These are phyloP conservation scores for Drosophila gaucha DNA, from an alignment of 2,888 invertebrate species.

Conservation along the genomic window DNA sequence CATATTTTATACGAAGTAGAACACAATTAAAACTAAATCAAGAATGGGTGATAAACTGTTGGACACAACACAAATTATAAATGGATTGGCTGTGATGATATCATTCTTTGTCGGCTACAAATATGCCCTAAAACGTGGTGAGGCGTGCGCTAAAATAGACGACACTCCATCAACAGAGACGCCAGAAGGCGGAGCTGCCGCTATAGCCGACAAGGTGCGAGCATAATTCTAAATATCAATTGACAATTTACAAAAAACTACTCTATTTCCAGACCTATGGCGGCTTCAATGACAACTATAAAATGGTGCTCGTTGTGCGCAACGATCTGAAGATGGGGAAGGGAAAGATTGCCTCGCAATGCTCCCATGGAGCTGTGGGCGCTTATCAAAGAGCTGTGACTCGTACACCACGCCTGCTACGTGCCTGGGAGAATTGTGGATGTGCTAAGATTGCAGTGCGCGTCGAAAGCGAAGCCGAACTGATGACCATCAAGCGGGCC, in stretches of 20 bases:
- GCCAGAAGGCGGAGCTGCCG: slow-evolving; percentile 34
- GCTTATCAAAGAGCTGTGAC: slow-evolving; percentile 90
- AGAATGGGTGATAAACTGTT: slow-evolving; percentile 82
- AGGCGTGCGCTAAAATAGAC: slow-evolving; percentile 63
- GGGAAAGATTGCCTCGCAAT: slow-evolving; percentile 97
- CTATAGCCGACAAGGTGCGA: slow-evolving; percentile 60
- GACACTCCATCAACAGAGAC: slow-evolving; percentile 26
- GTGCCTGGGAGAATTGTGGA: slow-evolving; percentile 88
- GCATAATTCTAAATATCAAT: not conserved
- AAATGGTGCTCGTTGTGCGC: slow-evolving; percentile 94
- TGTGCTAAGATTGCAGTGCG: slow-evolving; percentile 95
- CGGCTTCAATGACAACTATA: slow-evolving; percentile 87
- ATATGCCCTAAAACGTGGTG: slow-evolving; percentile 82
- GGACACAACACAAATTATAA: slow-evolving; percentile 83
- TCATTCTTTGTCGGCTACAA: slow-evolving; percentile 85
- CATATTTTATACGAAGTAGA: slow-evolving; percentile 12
- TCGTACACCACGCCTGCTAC: slow-evolving; percentile 87
- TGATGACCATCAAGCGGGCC: slow-evolving; percentile 88
- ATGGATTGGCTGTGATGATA: slow-evolving; percentile 84
- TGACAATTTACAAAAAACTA: not conserved
- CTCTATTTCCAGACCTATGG: slow-evolving; percentile 60
- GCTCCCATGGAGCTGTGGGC: slow-evolving; percentile 96
- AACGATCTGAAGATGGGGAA: slow-evolving; percentile 97
- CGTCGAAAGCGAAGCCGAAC: slow-evolving; percentile 90
- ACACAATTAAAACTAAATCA: slow-evolving; percentile 13